Evolutionary conservation across 2,888 invertebrate species (phyloP).

Genomic region (Andrena dorsata): DNA sequence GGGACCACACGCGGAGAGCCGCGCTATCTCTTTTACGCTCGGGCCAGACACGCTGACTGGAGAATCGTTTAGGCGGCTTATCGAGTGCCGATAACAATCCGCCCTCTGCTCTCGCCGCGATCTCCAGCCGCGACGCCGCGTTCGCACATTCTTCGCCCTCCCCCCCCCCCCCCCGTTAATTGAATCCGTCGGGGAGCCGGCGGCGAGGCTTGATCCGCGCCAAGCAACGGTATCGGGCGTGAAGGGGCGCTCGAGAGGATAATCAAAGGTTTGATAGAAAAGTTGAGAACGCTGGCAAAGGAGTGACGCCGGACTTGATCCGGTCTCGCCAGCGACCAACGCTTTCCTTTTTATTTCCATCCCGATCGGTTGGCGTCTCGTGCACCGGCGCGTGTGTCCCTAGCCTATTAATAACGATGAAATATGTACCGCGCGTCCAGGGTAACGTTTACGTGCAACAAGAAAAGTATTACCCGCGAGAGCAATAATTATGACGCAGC

Average conservation of each 20-base stretch:
- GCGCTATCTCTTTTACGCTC: constrained; percentile 61
- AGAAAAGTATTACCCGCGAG: constrained; percentile 56
- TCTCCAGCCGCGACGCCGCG: background rate
- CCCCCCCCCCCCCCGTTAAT: constrained; percentile 7
- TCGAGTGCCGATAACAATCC: constrained; percentile 54
- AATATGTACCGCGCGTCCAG: constrained; percentile 33
- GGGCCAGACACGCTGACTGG: constrained; percentile 56
- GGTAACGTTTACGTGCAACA: constrained; percentile 53
- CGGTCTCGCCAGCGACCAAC: background rate
- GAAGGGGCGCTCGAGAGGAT: background rate
- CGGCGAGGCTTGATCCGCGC: background rate
- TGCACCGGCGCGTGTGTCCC: constrained; percentile 32
- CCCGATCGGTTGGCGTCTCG: background rate
- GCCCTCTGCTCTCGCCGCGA: background rate
- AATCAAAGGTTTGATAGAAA: background rate
- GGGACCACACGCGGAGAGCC: constrained; percentile 67
- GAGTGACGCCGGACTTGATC: background rate
- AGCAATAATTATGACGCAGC: constrained; percentile 66
- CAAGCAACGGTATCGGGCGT: background rate
- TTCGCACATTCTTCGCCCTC: background rate
- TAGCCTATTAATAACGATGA: constrained; percentile 66
- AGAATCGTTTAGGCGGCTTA: constrained; percentile 64
- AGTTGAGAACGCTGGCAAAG: background rate
- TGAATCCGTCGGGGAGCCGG: background rate
- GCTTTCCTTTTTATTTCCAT: background rate